A percentile compares a stretch with the other conserved stretches of the same genome.
These are phyloP conservation scores for Drosophila austrosaltans DNA, from an alignment of 2,888 invertebrate genomes.

Conservation along the genomic window DNA sequence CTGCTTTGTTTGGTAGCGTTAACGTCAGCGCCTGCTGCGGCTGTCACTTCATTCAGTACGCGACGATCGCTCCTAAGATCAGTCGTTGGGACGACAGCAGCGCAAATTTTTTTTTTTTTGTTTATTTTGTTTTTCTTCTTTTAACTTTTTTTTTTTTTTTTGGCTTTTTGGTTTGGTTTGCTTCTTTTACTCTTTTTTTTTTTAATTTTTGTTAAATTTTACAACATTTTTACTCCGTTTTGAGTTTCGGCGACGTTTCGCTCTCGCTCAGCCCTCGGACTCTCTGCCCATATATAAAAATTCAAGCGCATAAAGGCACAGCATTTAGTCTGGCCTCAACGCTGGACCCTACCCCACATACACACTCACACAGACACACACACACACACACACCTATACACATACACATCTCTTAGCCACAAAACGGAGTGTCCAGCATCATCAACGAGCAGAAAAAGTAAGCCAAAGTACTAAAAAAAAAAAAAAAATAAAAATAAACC, in stretches of 20 bases:
- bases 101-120: constrained; percentile 65
- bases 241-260: constrained; percentile 10
- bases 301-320: constrained; percentile 72
- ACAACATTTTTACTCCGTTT: constrained; percentile 18
- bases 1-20: constrained; percentile 23
- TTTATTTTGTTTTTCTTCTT: constrained; percentile 43
- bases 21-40: constrained; percentile 34
- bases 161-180: constrained; percentile 27
- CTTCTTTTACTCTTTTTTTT: constrained; percentile 24
- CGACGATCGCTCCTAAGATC: constrained; percentile 75
- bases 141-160: constrained; percentile 38
- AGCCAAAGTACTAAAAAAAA: constrained; percentile 18
- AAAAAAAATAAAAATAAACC: background rate
- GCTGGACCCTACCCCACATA: constrained; percentile 57
- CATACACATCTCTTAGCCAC: constrained; percentile 8
- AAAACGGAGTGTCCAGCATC: constrained; percentile 20
- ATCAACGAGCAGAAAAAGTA: constrained; percentile 31
- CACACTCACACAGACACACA: constrained; percentile 24
- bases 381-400: constrained; percentile 18
- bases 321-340: constrained; percentile 70
- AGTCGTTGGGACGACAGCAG: constrained; percentile 67
- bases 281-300: constrained; percentile 61
- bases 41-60: constrained; percentile 74
- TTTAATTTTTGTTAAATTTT: constrained; percentile 30
- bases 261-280: constrained; percentile 46